These are phyloP conservation scores for Anoplius nigerrimus DNA, from an alignment of 2,888 invertebrate genomes.

Conservation along the genomic window DNA sequence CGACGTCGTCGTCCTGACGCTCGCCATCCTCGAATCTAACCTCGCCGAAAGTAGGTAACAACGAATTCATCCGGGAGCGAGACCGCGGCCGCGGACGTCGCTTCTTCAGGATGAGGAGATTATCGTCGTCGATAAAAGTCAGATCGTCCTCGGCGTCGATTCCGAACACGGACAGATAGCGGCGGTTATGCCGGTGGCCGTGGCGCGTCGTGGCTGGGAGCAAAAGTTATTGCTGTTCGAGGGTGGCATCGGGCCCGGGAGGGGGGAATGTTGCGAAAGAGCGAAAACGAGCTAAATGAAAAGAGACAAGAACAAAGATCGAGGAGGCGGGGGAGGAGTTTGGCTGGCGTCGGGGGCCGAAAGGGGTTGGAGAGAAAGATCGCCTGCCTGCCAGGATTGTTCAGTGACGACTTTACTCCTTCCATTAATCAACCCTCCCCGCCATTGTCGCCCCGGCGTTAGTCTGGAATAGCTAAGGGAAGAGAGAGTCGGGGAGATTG, in stretches of 20 bases:
- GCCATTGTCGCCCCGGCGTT: conserved; percentile 61
- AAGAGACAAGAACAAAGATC: conserved; percentile 36
- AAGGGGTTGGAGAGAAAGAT: conserved; percentile 42
- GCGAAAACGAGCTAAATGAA: conserved; percentile 33
- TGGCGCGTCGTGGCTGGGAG: conserved; percentile 38
- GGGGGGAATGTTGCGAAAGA: conserved; percentile 20
- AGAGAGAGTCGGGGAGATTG: conserved; percentile 1
- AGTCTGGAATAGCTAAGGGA: conserved; percentile 1
- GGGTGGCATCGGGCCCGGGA: not conserved
- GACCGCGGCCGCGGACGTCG: conserved; percentile 36
- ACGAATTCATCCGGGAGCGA: conserved; percentile 35
- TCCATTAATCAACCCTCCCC: conserved; percentile 70
- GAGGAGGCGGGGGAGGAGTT: conserved; percentile 6
- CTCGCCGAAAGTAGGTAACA: conserved; percentile 10
- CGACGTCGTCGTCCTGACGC: conserved; percentile 2
- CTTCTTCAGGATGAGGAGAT: conserved; percentile 44
- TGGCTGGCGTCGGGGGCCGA: not conserved
- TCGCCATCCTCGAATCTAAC: not conserved
- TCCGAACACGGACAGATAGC: too few species aligned
- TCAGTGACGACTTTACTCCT: conserved; percentile 68
- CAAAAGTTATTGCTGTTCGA: not conserved
- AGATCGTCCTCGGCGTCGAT: conserved; percentile 38
- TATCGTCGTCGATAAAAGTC: conserved; percentile 58
- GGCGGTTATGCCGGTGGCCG: not conserved
- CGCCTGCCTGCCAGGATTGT: conserved; percentile 51